Evolutionary conservation across 2,797 vertebrate genomes (phyloP), one percentile per base, ranked within the genome.

Genomic region (Epinephelus malabaricus): DNA sequence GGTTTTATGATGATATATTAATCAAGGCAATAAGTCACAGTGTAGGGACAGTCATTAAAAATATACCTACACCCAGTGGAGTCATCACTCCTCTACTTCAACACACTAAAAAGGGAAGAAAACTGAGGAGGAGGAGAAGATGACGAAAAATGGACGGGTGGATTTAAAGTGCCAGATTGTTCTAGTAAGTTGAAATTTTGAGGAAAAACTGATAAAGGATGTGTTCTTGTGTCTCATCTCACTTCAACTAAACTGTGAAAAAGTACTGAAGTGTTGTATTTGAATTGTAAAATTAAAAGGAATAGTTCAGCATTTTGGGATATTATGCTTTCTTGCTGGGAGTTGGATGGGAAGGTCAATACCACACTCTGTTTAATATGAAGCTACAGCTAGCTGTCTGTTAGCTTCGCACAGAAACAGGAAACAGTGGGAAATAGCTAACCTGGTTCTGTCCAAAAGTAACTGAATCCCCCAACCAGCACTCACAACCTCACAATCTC

Each of bases 1-100:
- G 87, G 83, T 64, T 83, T 94, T 95, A 91, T 95, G 92, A 96
- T 95, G 90, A 94, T 91, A 94, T 94, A 95, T 95, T 95, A 93
- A 95, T 95, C 91, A 95, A 94, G 91, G 87, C 67, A 79, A 86
- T 76, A 85, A 81, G 79, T 87, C 84, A 87, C 84, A 72, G 74
- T 23, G 75, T 67, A 63, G 88, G 89, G 92, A 87, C 86, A 73
- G 80, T 80, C 87, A 91, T 93, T 93, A 89, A 89, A 93, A 87
- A 85, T 91, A 89, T 67, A 91, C 82, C 72, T 85, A 79, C 70
- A 85, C 87, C 80, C 87, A 81, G 68, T 55, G 73, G 86, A 92
- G 79, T 76, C 80, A 79, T 86, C 73, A 86, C 50, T 73, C 40
- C 66, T 79, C 66, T 54, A 74, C 64, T 86, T 88, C 76, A 83